Evolutionary conservation across 2,113 vertebrate genomes (phyloP), one percentile per base, ranked within the genome.

Genomic region (Symphodus melops): DNA sequence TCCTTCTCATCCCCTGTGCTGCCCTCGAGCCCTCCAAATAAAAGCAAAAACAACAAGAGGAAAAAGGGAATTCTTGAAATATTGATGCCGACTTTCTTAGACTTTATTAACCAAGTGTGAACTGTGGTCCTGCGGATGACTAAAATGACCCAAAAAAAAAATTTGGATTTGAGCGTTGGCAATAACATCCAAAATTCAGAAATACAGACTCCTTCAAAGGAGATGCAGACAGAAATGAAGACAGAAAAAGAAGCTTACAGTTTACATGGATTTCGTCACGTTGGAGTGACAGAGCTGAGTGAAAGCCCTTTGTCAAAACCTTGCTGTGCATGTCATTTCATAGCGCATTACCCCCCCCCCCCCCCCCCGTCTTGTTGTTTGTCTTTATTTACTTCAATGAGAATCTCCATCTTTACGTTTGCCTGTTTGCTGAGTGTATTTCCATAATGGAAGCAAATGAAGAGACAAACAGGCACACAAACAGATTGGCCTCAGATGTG

Each of bases 291-390:
- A 46, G 53, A 1, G 5, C 65, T 83, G 71, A 83, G 75, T 71
- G 37, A 66, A 59, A 74, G 39, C 10, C 52, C 49, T 54, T 36
- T 4, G 33, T 39, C 3, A 42, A 60, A 63, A 83, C 68, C 74
- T 20, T 68, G 68, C 79, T 68, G 65, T 2, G 52, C 51, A 36
- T 84, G 79, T 83, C 58, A 85, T 77, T 88, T 83, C 77, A 85
- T 51, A 69, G 19, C 69, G 49, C 81, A 76, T 81, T 84, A 82
- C 63, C 46, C 39, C 48, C 62, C n/a, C n/a, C n/a, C n/a, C n/a
- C n/a, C n/a, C n/a, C n/a, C n/a, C n/a, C n/a, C n/a, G n/a, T n/a
- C n/a, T n/a, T 4, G 61, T 23, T 16, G 41, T 80, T 54, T 8
- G 14, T 56, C 41, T 58, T 48, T 17, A 5, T 69, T 33, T 55